These are phyloP conservation scores for Drosophila anceps DNA, from an alignment of 2,888 invertebrate species.

Conservation along the genomic window DNA sequence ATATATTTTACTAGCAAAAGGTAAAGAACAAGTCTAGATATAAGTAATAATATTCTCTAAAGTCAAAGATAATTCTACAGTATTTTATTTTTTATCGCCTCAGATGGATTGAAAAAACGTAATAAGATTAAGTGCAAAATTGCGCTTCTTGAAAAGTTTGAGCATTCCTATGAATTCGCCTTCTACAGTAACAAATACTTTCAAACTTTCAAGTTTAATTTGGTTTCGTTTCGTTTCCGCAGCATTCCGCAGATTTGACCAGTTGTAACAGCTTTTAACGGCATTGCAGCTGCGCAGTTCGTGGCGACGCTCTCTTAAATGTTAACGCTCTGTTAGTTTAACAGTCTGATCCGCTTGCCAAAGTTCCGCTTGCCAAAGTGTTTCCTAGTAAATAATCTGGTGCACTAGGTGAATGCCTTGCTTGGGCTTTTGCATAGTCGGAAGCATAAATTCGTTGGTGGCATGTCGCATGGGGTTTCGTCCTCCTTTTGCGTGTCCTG, in stretches of 20 bases:
- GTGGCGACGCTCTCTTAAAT: constrained; percentile 62
- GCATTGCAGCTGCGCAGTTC: constrained; percentile 58
- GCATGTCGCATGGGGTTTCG: constrained; percentile 32
- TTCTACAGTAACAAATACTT: neutral
- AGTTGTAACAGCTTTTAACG: constrained; percentile 19
- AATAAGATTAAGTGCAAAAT: neutral
- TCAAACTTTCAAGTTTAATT: constrained; percentile 1
- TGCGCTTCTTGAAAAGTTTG: neutral
- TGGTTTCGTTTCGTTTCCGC: constrained; percentile 33
- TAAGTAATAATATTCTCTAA: neutral
- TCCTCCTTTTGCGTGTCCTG: constrained; percentile 31
- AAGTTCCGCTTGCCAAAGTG: constrained; percentile 41
- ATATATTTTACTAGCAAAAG: neutral
- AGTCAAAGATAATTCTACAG: too few species aligned
- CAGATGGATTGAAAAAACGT: neutral
- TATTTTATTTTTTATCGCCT: too few species aligned
- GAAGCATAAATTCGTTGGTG: constrained; percentile 44
- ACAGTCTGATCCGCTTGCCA: constrained; percentile 11
- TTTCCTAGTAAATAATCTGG: constrained; percentile 40
- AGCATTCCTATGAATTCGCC: neutral
- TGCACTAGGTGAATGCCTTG: constrained; percentile 56
- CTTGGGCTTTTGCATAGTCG: constrained; percentile 55
- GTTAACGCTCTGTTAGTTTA: constrained; percentile 51
- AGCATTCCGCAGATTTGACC: neutral
- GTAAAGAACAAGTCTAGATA: too few species aligned